Base-by-base conservation (phyloP, 2,113 vertebrate genomes). In the Grallaria varia region DNA sequence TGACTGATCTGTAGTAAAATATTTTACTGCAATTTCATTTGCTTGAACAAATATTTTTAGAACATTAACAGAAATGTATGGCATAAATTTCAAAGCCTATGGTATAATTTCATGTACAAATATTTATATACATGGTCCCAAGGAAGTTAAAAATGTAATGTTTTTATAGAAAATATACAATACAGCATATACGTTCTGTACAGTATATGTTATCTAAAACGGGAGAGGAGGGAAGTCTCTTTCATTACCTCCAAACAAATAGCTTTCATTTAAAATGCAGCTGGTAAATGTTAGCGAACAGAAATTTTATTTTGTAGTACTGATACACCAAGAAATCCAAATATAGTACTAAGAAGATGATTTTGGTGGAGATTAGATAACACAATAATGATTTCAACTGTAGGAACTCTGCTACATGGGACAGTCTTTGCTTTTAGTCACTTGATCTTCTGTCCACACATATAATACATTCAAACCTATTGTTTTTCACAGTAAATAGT, bases 111-210 rank as follows among this genome's bases (percentile, higher is more conserved):
- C 67, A 92, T 89, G 85, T 81, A 67, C 60, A 95, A 96, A 96
- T 96, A 94, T 96, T 97, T 97, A 92, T 87, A 89, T 95, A 95
- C 87, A 84, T 8, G 79, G 59, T 92, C 87, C 64, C 83, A 89
- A 79, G 84, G 87, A 96, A 94, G 89, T 94, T 95, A 67, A 93
- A 96, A 96, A 94, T 94, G 52, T 92, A 71, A 89, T 95, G 80
- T 93, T 96, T 97, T 93, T 82, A 93, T 49, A 94, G 92, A 91
- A 94, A 96, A 97, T 96, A 97, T 86, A 88, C 85, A 96, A 91
- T 86, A 52, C 45, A 86, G 28, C 1, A 0, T 82, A 50, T 56
- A 84, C 18, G 87, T 11, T 67, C 45, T 28, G 14, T 82, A 69
- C 5, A 86, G 56, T 89, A 62, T 68, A 53, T 78, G 56, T 56